Conservation (phyloP, 2,113 vertebrate species). For the Halichoeres trimaculatus region DNA sequence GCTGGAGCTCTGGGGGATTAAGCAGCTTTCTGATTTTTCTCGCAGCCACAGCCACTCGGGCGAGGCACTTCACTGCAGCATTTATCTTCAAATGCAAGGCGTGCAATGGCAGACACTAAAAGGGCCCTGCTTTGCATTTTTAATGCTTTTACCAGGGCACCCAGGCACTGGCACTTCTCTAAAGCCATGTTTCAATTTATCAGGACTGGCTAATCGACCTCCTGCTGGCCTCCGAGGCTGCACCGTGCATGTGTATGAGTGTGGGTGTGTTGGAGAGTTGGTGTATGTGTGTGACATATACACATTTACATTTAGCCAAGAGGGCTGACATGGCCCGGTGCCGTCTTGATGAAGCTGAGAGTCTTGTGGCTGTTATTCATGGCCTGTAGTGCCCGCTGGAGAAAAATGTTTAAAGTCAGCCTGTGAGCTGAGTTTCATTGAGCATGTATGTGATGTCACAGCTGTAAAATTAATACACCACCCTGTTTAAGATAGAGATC, state of each 20-base stretch:
- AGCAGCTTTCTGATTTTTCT: conserved; percentile 56
- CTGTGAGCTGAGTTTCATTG: conserved; percentile 34
- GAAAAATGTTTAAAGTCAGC: conserved; percentile 41
- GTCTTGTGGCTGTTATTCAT: conserved; percentile 28
- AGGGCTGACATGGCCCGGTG: conserved; percentile 19
- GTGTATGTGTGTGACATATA: background rate
- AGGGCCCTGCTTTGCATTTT: conserved; percentile 78
- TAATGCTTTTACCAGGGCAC: conserved; percentile 78
- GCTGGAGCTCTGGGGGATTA: conserved; percentile 71
- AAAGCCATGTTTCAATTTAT: conserved; percentile 79
- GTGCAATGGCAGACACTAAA: conserved; percentile 69
- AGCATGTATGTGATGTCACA: conserved; percentile 1
- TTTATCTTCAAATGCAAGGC: conserved; percentile 80
- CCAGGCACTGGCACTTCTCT: conserved; percentile 68
- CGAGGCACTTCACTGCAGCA: conserved; percentile 64
- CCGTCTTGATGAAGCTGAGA: conserved; percentile 23
- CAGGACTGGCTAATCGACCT: conserved; percentile 76
- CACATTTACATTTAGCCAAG: conserved; percentile 28
- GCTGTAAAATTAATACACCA: conserved; percentile 41
- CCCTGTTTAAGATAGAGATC: background rate
- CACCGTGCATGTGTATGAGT: conserved; percentile 9
- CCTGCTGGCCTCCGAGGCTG: conserved; percentile 53
- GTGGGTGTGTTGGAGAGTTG: background rate
- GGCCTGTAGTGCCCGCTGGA: conserved; percentile 22
- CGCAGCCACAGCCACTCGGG: conserved; percentile 37